Conservation (phyloP, 1,140 invertebrate species). For the Aphidius gifuensis region DNA sequence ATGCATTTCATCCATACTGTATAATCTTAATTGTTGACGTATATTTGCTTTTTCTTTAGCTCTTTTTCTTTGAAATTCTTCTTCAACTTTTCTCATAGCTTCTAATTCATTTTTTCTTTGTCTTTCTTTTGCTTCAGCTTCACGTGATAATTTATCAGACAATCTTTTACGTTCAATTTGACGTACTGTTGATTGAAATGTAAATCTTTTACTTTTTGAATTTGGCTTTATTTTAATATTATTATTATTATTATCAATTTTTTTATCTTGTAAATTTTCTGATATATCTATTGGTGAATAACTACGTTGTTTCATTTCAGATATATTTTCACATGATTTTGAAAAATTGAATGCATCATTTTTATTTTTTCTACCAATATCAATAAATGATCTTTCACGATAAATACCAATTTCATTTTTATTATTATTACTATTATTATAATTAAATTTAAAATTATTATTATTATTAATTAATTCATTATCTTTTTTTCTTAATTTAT, state of each 20-base stretch:
- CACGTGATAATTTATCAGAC: conserved; percentile 70
- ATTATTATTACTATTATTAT: conserved; percentile 14
- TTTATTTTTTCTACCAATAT: conserved; percentile 30
- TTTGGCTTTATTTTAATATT: conserved; percentile 31
- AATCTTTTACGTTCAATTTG: conserved; percentile 71
- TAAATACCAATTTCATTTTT: conserved; percentile 16
- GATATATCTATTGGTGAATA: conserved; percentile 27
- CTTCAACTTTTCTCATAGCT: conserved; percentile 71
- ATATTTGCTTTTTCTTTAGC: conserved; percentile 73
- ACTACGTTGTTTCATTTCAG: conserved; percentile 39
- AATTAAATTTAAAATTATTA: conserved; percentile 18
- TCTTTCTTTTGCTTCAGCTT: conserved; percentile 73
- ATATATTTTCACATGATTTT: conserved; percentile 53
- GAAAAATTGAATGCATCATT: conserved; percentile 36
- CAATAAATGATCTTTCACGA: conserved; percentile 30
- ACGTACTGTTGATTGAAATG: conserved; percentile 77
- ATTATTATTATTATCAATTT: conserved; percentile 35
- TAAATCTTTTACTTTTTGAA: conserved; percentile 65
- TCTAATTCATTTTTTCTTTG: conserved; percentile 72
- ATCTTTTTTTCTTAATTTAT: conserved; percentile 12
- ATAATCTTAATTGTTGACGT: conserved; percentile 68
- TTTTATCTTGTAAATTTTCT: conserved; percentile 38
- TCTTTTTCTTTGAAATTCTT: conserved; percentile 72
- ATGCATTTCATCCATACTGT: conserved; percentile 57
- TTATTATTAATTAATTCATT: conserved; percentile 17